Conservation (phyloP, 2,888 invertebrate species). For the Serripes groenlandicus region DNA sequence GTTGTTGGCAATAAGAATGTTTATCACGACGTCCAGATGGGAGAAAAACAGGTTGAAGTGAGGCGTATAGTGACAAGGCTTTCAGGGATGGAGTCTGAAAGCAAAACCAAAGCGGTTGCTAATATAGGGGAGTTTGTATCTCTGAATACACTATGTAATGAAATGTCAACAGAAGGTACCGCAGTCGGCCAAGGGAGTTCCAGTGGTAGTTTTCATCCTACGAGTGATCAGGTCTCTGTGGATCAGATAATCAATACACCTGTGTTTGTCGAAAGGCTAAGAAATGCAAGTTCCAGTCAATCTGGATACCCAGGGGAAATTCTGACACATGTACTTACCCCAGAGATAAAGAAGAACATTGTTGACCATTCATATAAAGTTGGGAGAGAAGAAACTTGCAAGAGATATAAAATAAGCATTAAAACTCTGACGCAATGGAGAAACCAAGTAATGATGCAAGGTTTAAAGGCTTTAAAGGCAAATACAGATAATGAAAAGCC, state of each 20-base stretch:
- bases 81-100: neutral
- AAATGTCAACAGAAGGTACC: neutral
- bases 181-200: neutral
- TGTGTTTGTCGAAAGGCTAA: neutral
- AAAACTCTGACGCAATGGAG: neutral
- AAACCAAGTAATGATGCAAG: neutral
- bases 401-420: neutral
- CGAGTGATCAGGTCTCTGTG: neutral
- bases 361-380: neutral
- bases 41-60: neutral
- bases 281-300: neutral
- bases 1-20: too few species aligned
- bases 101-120: neutral
- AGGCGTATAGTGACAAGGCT: neutral
- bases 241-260: too few species aligned
- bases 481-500: too few species aligned
- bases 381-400: neutral
- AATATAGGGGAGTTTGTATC: neutral
- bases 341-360: neutral
- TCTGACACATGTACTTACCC: too few species aligned
- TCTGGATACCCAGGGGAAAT: too few species aligned
- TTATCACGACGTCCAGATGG: neutral
- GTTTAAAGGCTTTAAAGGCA: too few species aligned
- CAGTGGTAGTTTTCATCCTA: neutral
- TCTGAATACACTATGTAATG: neutral